These are phyloP conservation scores for Macquaria ambigua DNA, from an alignment of 2,113 vertebrate species.

Conservation along the genomic window DNA sequence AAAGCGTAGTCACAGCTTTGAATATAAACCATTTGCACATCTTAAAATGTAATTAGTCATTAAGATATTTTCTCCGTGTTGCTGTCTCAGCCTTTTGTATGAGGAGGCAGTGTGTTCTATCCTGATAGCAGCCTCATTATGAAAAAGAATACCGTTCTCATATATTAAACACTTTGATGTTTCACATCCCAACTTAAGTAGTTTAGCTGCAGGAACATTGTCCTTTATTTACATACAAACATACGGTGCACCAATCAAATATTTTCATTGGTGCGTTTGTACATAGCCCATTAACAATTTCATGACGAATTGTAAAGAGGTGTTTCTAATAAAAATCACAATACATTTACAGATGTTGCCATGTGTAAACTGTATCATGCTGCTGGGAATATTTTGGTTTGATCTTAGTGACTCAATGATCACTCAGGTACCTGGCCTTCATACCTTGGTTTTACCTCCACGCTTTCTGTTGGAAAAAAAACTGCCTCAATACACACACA, in stretches of 20 bases:
- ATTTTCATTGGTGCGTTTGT: background rate
- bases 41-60: constrained; percentile 78
- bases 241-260: constrained; percentile 35
- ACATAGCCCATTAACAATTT: background rate
- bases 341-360: background rate
- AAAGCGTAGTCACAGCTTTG: constrained; percentile 56
- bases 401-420: background rate
- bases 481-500: constrained; percentile 14
- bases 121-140: constrained; percentile 73
- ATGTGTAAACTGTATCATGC: background rate
- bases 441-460: background rate
- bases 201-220: constrained; percentile 48
- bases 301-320: background rate
- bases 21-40: constrained; percentile 71
- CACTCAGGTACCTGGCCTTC: background rate
- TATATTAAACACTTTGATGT: constrained; percentile 72
- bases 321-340: constrained; percentile 19
- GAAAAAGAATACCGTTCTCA: constrained; percentile 32
- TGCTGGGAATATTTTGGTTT: background rate
- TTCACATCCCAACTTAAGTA: constrained; percentile 33
- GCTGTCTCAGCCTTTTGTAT: constrained; percentile 63
- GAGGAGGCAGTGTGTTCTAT: constrained; percentile 65
- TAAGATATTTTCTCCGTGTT: constrained; percentile 68
- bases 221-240: constrained; percentile 54
- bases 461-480: constrained; percentile 3